phyloP scores from a whole-genome alignment of 2,113 vertebrate genomes.

The Motacilla tschutschensis region DNA sequence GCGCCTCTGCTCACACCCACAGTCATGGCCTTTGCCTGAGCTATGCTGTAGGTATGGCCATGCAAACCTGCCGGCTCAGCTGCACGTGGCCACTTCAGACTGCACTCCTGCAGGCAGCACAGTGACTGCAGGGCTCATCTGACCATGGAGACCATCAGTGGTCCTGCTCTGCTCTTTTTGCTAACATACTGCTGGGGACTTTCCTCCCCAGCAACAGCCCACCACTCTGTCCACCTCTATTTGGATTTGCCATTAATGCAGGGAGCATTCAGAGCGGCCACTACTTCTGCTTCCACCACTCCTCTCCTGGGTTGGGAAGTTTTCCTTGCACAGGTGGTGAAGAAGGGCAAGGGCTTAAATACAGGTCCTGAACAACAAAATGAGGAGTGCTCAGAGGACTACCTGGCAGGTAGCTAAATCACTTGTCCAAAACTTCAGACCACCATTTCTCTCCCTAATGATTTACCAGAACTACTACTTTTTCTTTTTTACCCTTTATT shows the following conservation, averaged over 20 bases:
- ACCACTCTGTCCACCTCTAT: neutral
- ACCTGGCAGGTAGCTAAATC: neutral
- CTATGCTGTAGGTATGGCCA: neutral
- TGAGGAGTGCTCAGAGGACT: too few relatives aligned
- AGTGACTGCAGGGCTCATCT: neutral
- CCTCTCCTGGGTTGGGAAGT: neutral
- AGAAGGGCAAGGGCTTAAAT: neutral
- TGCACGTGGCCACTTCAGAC: neutral
- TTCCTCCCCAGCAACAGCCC: too few relatives aligned
- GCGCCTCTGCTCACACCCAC: neutral
- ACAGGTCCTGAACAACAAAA: neutral
- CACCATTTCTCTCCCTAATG: neutral
- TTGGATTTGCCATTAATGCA: accelerated
- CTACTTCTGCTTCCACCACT: neutral
- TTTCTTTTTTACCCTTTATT: neutral
- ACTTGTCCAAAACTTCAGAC: neutral
- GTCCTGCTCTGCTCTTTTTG: neutral
- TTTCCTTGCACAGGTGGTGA: accelerated
- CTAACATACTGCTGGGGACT: accelerated
- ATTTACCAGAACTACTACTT: neutral
- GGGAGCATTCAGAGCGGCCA: neutral
- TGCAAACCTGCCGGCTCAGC: accelerated
- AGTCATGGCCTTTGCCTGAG: neutral
- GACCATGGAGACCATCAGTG: neutral
- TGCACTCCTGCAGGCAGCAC: neutral